Conservation (phyloP, 2,113 vertebrate genomes). For the Lontra canadensis region DNA sequence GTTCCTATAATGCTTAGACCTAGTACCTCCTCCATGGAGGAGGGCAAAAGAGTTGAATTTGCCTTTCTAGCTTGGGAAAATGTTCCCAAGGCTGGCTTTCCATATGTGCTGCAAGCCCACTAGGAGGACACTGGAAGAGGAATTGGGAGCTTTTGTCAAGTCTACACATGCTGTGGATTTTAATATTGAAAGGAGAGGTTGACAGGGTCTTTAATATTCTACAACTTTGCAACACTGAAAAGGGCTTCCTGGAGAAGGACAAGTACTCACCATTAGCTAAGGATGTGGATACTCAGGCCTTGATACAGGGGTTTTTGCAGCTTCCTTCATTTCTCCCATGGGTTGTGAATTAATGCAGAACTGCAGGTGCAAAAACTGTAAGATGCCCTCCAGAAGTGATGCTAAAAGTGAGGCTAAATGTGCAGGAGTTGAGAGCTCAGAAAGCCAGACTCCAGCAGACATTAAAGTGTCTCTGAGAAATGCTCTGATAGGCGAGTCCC, state of each 20-base stretch:
- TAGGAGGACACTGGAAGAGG: background rate
- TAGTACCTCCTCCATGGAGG: background rate
- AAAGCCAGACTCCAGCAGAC: background rate
- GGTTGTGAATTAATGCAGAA: background rate
- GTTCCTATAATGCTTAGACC: background rate
- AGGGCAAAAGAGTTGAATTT: background rate
- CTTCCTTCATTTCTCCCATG: background rate
- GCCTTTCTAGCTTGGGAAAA: background rate
- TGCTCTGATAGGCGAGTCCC: background rate
- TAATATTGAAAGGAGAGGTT: background rate
- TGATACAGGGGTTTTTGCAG: background rate
- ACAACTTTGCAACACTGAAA: background rate
- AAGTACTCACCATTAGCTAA: background rate
- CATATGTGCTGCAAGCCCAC: background rate
- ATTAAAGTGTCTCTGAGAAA: background rate
- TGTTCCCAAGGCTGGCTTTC: background rate
- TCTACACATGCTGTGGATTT: background rate
- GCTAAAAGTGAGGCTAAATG: background rate
- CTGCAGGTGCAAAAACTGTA: too few species aligned
- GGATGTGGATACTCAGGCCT: background rate
- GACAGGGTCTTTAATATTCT: background rate
- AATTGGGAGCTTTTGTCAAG: background rate
- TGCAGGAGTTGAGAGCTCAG: background rate
- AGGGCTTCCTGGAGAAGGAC: background rate
- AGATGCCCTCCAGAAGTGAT: background rate